Evolutionary conservation across 2,113 vertebrate genomes (phyloP).

Genomic region (Tragelaphus buxtoni): DNA sequence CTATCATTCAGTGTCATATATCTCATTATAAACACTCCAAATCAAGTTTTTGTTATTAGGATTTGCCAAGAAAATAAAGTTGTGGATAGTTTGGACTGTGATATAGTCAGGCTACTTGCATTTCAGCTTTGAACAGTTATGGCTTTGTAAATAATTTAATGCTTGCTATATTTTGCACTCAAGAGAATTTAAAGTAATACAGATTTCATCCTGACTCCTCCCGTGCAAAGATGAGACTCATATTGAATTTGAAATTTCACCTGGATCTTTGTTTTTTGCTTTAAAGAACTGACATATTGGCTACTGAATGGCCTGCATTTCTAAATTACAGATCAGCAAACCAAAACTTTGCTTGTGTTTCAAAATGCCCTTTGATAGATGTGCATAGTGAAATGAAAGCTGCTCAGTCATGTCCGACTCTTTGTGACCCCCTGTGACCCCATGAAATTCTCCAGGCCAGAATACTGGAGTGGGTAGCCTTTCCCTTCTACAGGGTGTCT

Average conservation of each 20-base stretch:
- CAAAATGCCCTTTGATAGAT: neutral
- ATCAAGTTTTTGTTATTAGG: neutral
- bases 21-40: neutral
- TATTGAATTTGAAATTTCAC: conserved; percentile 55
- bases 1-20: neutral
- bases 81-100: conserved; percentile 3
- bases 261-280: conserved; percentile 33
- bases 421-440: neutral
- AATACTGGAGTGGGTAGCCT: neutral
- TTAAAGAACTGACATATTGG: conserved; percentile 18
- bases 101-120: neutral
- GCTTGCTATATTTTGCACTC: neutral
- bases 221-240: conserved; percentile 45
- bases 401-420: neutral
- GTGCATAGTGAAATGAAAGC: neutral
- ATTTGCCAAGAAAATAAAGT: conserved; percentile 27
- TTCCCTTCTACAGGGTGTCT: neutral
- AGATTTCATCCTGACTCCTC: conserved; percentile 31
- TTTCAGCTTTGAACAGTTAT: conserved; percentile 35
- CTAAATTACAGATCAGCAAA: conserved; percentile 36
- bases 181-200: conserved; percentile 4
- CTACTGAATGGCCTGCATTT: neutral
- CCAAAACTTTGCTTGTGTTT: conserved; percentile 33
- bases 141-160: conserved; percentile 52
- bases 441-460: neutral